Evolutionary conservation across 2,888 invertebrate species (phyloP), one percentile per base, ranked within the genome.

Genomic region (Melinaea menophilus): DNA sequence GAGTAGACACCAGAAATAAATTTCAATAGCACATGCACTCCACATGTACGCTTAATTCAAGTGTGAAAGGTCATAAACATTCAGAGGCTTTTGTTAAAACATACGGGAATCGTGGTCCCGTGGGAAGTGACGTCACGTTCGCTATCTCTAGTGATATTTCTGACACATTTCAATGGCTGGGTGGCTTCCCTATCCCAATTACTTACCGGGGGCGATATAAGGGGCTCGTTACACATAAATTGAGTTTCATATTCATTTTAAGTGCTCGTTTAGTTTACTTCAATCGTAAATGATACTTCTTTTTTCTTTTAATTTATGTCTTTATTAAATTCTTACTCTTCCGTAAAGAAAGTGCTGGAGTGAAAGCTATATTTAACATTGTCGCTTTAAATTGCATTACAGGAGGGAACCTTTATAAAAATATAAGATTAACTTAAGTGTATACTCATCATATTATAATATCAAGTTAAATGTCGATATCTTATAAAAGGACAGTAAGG

Each of bases 181-280:
- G 47, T 61, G 61, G 62, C 64, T 65, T 66, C 67, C 68, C 65
- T 65, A 59, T 64, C 66, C 62, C 68, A 69, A 71, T 71, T 69
- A 70, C 68, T 62, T 65, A 61, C 59, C 56, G 59, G 56, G 66
- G 61, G 61, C 65, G 58, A 63, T 64, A 61, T 51, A 62, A 59
- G 65, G 69, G 69, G 58, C 65, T 62, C 56, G 66, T 57, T 66
- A 35, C 58, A 64, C 58, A 71, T 71, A 66, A 69, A 71, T 69
- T 68, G 45, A 62, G 62, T 71, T 70, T 70, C 60, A 69, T 66
- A 66, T 63, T 60, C 63, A 63, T 68, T 51, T 68, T 56, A 66
- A 59, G 58, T 63, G 59, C 59, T 62, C 66, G 61, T 66, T 69
- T 67, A 64, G 54, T 64, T 58, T 47, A 48, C 58, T 58, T 4